phyloP scores from a whole-genome alignment of 2,797 vertebrate species.

The Lithobates pipiens region DNA sequence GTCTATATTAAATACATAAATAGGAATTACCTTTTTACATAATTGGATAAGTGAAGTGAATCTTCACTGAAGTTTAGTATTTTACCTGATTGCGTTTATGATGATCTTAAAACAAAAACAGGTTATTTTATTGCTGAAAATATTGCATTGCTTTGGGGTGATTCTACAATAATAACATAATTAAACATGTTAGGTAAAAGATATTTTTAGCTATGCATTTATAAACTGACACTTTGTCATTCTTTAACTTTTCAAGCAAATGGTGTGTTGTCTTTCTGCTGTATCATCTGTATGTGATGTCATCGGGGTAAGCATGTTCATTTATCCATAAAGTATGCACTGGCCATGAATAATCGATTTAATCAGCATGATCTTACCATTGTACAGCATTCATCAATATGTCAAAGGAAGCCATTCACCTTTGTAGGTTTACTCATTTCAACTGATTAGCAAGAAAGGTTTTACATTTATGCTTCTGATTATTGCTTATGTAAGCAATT shows the following conservation, averaged over 20 bases:
- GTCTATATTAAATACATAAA: too few species aligned
- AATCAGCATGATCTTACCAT: background rate
- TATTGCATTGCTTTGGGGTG: background rate
- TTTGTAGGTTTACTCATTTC: constrained; percentile 21
- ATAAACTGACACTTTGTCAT: background rate
- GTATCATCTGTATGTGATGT: background rate
- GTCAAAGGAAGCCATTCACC: background rate
- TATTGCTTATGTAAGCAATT: background rate
- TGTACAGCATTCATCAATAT: constrained; percentile 30
- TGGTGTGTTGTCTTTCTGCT: background rate
- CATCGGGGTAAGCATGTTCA: background rate
- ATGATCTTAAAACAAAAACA: too few species aligned
- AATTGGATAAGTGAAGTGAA: too few species aligned
- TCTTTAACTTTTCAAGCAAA: background rate
- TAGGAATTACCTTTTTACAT: too few species aligned
- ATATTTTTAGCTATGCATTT: background rate
- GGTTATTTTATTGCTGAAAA: too few species aligned
- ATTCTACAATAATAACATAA: background rate
- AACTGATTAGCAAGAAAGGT: constrained; percentile 5
- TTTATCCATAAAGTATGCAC: background rate
- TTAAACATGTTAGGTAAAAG: too few species aligned
- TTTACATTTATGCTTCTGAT: background rate
- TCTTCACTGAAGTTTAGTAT: too few species aligned
- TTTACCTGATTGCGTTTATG: too few species aligned
- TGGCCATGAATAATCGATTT: constrained; percentile 15